Evolutionary conservation across 2,888 invertebrate species (phyloP).

Genomic region (Gastrophysa polygoni): DNA sequence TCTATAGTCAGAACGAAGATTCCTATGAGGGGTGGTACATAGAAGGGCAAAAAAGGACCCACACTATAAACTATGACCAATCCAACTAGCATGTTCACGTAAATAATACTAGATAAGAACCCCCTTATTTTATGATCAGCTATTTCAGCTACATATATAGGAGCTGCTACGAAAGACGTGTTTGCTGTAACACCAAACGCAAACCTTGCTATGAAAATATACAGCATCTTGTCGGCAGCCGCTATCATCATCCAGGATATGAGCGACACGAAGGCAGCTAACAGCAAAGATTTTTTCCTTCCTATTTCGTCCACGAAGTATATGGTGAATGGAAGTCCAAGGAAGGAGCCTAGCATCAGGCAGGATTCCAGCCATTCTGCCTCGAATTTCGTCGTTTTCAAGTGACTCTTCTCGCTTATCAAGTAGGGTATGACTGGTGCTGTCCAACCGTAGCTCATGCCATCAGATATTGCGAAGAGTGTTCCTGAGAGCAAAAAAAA

Average conservation of each 20-base stretch:
- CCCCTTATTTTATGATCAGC: conserved; percentile 55
- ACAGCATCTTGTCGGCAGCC: conserved; percentile 41
- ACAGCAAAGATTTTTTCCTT: conserved; percentile 49
- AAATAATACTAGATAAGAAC: conserved; percentile 52
- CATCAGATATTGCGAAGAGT: conserved; percentile 55
- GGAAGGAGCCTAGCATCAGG: conserved; percentile 44
- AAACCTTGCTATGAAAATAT: conserved; percentile 49
- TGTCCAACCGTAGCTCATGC: conserved; percentile 57
- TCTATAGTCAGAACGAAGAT: conserved; percentile 48
- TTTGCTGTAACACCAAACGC: conserved; percentile 48
- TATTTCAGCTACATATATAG: conserved; percentile 57
- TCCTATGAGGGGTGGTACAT: conserved; percentile 51
- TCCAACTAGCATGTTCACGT: conserved; percentile 54
- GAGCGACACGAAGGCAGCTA: conserved; percentile 48
- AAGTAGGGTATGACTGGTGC: conserved; percentile 54
- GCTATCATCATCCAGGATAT: conserved; percentile 53
- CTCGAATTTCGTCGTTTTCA: conserved; percentile 46
- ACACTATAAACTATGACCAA: conserved; percentile 48
- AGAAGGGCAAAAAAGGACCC: conserved; percentile 52
- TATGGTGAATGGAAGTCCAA: conserved; percentile 50
- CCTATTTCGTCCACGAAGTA: conserved; percentile 49
- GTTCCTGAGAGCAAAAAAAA: conserved; percentile 46
- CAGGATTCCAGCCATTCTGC: conserved; percentile 47
- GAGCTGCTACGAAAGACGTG: conserved; percentile 54
- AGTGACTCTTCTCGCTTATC: conserved; percentile 47